phyloP scores from a whole-genome alignment of 35 echinoderm and acorn worm genomes.

The Heliocidaris tuberculata region DNA sequence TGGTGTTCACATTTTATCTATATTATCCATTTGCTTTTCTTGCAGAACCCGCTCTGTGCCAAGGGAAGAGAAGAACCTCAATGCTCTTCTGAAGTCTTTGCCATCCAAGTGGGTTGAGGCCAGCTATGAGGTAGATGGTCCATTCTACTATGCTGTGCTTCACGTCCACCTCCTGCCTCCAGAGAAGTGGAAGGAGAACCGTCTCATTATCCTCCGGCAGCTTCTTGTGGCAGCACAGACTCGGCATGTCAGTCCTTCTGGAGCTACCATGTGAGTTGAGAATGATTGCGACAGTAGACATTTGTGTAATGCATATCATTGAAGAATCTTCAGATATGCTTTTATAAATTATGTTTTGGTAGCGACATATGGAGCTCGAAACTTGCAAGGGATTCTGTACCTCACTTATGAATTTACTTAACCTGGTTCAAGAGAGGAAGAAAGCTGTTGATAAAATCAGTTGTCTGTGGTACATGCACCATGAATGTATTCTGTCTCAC shows the following conservation, averaged over 20 bases:
- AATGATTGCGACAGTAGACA: background rate
- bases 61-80: constrained; percentile 90
- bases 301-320: background rate
- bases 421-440: too few species aligned
- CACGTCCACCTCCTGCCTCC: constrained; percentile 61
- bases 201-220: constrained; percentile 61
- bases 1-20: background rate
- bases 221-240: constrained; percentile 82
- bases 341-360: background rate
- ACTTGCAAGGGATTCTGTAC: too few species aligned
- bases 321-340: background rate
- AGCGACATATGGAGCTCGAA: too few species aligned
- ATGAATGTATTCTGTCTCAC: too few species aligned
- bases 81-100: constrained; percentile 69
- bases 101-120: constrained; percentile 89
- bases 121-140: constrained; percentile 94
- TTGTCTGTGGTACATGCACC: too few species aligned
- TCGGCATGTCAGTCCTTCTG: constrained; percentile 69
- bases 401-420: too few species aligned
- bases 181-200: constrained; percentile 89
- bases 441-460: too few species aligned
- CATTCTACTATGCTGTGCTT: constrained; percentile 77
- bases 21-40: background rate
- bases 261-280: constrained; percentile 68
- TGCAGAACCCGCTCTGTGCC: constrained; percentile 91